phyloP scores from a whole-genome alignment of 2,113 vertebrate genomes.

The Hyperopisus bebe region DNA sequence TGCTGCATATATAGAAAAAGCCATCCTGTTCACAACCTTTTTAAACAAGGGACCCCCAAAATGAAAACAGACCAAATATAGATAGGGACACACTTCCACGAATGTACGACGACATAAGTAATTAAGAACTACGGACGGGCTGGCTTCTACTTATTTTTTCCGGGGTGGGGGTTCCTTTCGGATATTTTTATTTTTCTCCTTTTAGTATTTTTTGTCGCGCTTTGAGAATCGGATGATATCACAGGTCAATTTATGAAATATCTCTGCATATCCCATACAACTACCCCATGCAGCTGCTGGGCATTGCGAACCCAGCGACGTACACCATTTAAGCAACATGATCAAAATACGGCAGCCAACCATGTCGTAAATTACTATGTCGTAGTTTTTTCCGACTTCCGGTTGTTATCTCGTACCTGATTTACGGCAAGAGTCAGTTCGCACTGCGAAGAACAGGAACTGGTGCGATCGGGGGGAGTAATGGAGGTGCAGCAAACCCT shows the following conservation, averaged over 20 bases:
- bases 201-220: neutral
- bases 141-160: neutral
- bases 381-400: constrained; percentile 33
- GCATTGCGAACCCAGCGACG: neutral
- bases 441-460: neutral
- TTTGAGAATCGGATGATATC: neutral
- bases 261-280: neutral
- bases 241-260: neutral
- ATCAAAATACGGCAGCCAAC: neutral
- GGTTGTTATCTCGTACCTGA: constrained; percentile 21
- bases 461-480: neutral
- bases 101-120: neutral
- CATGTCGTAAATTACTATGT: neutral
- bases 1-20: neutral
- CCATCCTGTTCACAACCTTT: neutral
- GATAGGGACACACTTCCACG: neutral
- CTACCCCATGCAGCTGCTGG: neutral
- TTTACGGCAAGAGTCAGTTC: constrained; percentile 40
- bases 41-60: neutral
- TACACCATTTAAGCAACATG: neutral
- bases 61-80: neutral
- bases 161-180: neutral
- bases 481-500: constrained; percentile 5
- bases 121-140: neutral
- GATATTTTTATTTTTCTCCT: neutral